These are phyloP conservation scores for Campoplex capitator DNA, from an alignment of 2,888 invertebrate genomes.

Conservation along the genomic window DNA sequence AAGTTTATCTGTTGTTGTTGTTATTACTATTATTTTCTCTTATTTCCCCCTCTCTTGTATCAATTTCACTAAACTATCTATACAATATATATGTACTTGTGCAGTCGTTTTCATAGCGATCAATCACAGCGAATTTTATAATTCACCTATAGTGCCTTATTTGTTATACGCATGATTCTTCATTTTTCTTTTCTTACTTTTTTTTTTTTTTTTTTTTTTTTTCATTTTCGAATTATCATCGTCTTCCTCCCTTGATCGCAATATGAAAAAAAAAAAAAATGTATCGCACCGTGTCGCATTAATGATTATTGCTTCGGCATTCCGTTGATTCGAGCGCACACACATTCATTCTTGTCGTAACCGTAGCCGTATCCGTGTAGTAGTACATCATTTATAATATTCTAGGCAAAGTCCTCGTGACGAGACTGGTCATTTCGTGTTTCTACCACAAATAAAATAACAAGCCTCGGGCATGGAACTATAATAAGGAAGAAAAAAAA, in stretches of 20 bases:
- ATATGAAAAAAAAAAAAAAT: too few species aligned
- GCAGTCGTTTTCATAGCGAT: slow-evolving; percentile 76
- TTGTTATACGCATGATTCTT: slow-evolving; percentile 10
- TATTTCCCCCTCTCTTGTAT: slow-evolving; percentile 67
- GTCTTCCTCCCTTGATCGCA: slow-evolving; percentile 29
- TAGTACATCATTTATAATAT: slow-evolving; percentile 35
- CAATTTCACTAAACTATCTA: slow-evolving; percentile 73
- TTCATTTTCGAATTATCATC: background rate
- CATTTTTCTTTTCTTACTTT: background rate
- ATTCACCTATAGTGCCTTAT: slow-evolving; percentile 23
- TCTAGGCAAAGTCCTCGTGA: slow-evolving; percentile 39
- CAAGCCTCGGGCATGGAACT: slow-evolving; percentile 5
- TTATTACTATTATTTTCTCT: slow-evolving; percentile 61
- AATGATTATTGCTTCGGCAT: slow-evolving; percentile 44
- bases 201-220: background rate
- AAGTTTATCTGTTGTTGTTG: slow-evolving; percentile 26
- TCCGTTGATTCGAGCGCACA: slow-evolving; percentile 54
- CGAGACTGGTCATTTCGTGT: slow-evolving; percentile 55
- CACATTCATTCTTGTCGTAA: slow-evolving; percentile 42
- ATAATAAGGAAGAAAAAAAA: background rate
- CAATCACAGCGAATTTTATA: slow-evolving; percentile 51
- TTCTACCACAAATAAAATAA: slow-evolving; percentile 3
- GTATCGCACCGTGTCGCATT: slow-evolving; percentile 26
- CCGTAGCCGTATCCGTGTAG: slow-evolving; percentile 7
- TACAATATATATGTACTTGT: slow-evolving; percentile 78